A percentile compares a stretch with the other conserved stretches of the same genome.
These are phyloP conservation scores for Cosmia pyralina DNA, from an alignment of 2,888 invertebrate species.

Conservation along the genomic window DNA sequence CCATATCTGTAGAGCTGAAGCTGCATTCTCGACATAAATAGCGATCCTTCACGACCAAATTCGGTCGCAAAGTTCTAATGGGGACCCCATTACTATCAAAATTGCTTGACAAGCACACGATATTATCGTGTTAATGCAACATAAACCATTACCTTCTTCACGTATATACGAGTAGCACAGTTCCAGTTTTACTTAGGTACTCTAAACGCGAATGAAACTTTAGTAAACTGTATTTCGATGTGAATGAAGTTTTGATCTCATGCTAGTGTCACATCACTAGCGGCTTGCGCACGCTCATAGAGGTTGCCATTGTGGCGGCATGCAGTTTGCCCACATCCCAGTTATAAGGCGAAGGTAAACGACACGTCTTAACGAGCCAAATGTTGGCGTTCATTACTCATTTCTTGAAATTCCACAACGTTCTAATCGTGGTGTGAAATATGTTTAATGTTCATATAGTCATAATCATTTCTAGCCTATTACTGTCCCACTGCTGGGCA, in stretches of 20 bases:
- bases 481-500: no score
- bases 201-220: background rate
- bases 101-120: no score
- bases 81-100: no score
- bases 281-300: conserved; percentile 37
- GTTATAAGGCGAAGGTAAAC: conserved; percentile 66
- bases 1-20: background rate
- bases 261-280: conserved; percentile 55
- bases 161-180: background rate
- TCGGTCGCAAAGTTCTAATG: no score
- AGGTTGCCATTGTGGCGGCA: conserved; percentile 64
- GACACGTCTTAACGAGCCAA: conserved; percentile 32
- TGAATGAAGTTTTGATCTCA: conserved; percentile 8
- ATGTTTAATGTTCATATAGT: no score
- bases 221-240: background rate
- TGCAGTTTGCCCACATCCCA: conserved; percentile 72
- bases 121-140: no score
- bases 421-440: background rate
- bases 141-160: background rate
- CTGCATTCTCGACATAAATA: no score
- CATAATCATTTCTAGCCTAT: no score
- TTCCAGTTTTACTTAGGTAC: background rate
- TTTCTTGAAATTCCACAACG: conserved; percentile 41
- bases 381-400: conserved; percentile 43
- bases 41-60: no score